Base-by-base conservation (phyloP, 1,140 invertebrate species). In the Bombus vancouverensis region DNA sequence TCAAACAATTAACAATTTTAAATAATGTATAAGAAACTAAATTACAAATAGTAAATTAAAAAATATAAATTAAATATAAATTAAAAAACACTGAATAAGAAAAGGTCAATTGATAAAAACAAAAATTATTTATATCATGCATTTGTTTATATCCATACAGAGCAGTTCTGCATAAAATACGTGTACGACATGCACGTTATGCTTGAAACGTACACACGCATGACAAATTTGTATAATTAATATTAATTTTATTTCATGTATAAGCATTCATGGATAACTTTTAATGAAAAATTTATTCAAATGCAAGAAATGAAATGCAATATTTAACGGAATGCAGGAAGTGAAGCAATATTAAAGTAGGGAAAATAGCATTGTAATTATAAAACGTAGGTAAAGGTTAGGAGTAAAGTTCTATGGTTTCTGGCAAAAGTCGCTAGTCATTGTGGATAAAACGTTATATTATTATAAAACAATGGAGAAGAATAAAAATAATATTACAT, bases 401-500 rank as follows among this genome's bases (percentile, higher is more conserved):
- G 76, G 47, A 47, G 15, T 10, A 18, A 62, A 70, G 47, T 37
- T 72, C 15, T 68, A 80, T 47, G 68, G 76, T 79, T 84, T 79
- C 83, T 53, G 39, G 72, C 0, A 32, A 84, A 76, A 79, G 72
- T 42, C 32, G 66, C 75, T 79, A 71, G 82, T 84, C 82, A 84
- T 72, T 84, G 62, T 5, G 15, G 53, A 72, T 37, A 39, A 84
- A 84, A 37, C 8, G 47, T 79, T 34, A 6, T 18, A 42, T 15
- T n/a, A 22, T 15, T 37, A 1, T 25, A 3, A 10, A n/a, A 25
- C 1, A 34, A 77, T 22, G 9, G 15, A 53, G 34, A 0, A 37
- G 42, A 66, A 22, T 9, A 37, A 53, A 10, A 47, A 22, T 39
- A 47, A 47, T n/a, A 9, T 42, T 4, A 42, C 5, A 8, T 25